Evolutionary conservation across 2,888 invertebrate species (phyloP).

Genomic region (Eupeodes luniger): DNA sequence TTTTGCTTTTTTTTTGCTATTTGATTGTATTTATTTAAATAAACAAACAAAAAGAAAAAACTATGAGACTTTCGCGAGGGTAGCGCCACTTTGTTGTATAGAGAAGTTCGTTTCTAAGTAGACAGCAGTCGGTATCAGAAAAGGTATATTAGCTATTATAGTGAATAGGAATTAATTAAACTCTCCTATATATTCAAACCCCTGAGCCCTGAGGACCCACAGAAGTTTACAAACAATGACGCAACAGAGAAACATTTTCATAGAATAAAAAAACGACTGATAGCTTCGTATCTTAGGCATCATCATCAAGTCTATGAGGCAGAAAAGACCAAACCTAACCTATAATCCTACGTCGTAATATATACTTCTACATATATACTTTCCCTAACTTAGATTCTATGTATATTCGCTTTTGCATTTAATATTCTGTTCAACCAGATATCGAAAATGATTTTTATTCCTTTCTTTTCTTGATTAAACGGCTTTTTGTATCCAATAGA

Average conservation of each 20-base stretch:
- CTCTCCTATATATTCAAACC: not conserved
- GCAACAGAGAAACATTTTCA: not conserved
- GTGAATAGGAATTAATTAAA: conserved; percentile 48
- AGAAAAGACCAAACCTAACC: conserved; percentile 4
- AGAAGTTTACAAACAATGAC: conserved; percentile 30
- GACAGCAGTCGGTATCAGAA: not conserved
- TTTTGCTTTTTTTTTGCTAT: not conserved
- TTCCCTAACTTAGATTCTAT: not conserved
- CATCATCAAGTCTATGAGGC: not conserved
- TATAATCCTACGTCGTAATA: not conserved
- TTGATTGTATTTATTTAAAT: conserved; percentile 1
- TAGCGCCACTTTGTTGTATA: conserved; percentile 45
- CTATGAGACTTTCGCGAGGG: conserved; percentile 6
- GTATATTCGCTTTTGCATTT: conserved; percentile 26
- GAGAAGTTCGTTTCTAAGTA: conserved; percentile 8
- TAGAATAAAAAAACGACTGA: not conserved
- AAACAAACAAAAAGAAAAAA: conserved; percentile 12
- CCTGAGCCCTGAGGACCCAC: too few species aligned
- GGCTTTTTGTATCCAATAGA: conserved; percentile 41
- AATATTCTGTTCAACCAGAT: conserved; percentile 43
- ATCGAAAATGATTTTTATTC: conserved; percentile 60
- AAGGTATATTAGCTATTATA: not conserved
- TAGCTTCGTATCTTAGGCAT: not conserved
- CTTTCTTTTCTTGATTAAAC: conserved; percentile 55
- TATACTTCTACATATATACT: not conserved